A percentile compares a stretch with the other conserved stretches of the same genome.
Conservation (phyloP, 2,797 vertebrate genomes). For the Danio jaintianensis region DNA sequence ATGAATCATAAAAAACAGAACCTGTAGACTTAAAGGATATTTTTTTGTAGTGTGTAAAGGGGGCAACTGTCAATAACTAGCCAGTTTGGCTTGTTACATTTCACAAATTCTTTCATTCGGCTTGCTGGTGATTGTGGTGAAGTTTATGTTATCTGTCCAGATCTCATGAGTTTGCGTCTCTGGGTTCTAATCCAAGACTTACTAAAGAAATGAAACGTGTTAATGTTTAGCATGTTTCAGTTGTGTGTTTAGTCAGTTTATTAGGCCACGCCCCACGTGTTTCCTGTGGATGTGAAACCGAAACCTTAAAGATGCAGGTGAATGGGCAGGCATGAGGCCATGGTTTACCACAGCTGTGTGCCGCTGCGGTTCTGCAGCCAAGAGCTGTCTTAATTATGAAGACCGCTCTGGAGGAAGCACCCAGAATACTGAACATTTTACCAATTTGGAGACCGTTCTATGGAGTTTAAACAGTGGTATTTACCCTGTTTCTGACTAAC, state of each 20-base stretch:
- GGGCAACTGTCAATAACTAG: no score
- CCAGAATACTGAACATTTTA: background rate
- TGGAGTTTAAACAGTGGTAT: background rate
- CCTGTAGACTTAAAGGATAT: no score
- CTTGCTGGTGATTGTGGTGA: no score
- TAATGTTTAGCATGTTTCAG: background rate
- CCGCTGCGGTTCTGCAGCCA: conserved; percentile 14
- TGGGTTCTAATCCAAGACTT: conserved; percentile 25
- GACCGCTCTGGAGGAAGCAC: background rate
- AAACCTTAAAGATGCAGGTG: conserved; percentile 41
- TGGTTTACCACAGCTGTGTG: conserved; percentile 42
- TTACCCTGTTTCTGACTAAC: background rate
- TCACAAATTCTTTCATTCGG: no score
- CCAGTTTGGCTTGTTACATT: no score
- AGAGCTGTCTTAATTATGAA: background rate
- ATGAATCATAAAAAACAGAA: no score
- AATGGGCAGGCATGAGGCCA: conserved; percentile 21
- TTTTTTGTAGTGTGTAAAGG: no score
- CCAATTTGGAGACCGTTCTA: background rate
- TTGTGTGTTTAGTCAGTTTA: background rate
- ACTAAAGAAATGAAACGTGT: conserved; percentile 7
- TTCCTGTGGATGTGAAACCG: conserved; percentile 30
- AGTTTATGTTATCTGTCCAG: no score
- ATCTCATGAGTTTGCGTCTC: no score
- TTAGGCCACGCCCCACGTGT: background rate